A percentile compares a stretch with the other conserved stretches of the same genome.
Evolutionary conservation across 2,888 invertebrate species (phyloP).

Genomic region (Lasioglossum leucozonium): DNA sequence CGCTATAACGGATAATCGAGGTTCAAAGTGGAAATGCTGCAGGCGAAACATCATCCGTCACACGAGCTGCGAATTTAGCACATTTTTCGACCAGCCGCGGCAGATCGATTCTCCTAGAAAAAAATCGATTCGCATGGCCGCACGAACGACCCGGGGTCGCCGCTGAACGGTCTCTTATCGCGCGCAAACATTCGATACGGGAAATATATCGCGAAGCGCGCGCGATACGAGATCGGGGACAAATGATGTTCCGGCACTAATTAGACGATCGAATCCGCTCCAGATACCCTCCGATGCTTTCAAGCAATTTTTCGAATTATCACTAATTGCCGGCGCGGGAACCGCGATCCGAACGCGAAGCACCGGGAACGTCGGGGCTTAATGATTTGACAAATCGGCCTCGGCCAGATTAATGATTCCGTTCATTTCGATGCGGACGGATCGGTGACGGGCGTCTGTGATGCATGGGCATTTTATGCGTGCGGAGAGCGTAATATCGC

Average conservation of each 20-base stretch:
- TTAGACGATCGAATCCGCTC: background rate
- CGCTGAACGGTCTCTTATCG: background rate
- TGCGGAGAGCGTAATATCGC: background rate
- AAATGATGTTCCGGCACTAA: background rate
- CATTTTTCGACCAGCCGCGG: background rate
- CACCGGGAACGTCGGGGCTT: background rate
- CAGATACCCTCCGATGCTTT: background rate
- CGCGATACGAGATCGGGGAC: background rate
- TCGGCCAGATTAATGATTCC: constrained; percentile 32
- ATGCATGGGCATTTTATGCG: constrained; percentile 28
- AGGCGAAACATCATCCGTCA: too few species aligned
- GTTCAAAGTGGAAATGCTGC: too few species aligned
- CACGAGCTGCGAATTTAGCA: background rate
- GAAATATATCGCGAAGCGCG: background rate
- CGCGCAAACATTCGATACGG: background rate
- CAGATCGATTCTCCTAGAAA: background rate
- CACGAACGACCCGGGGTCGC: background rate
- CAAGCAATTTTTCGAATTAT: background rate
- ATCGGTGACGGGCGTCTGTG: constrained; percentile 15
- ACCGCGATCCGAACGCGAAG: background rate
- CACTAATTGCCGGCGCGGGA: background rate
- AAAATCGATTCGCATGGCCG: background rate
- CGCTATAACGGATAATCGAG: too few species aligned
- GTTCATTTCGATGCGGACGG: constrained; percentile 22
- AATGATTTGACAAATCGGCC: constrained; percentile 15